Conservation (phyloP, 2,797 vertebrate genomes). For the Coracias cyanogaster region DNA sequence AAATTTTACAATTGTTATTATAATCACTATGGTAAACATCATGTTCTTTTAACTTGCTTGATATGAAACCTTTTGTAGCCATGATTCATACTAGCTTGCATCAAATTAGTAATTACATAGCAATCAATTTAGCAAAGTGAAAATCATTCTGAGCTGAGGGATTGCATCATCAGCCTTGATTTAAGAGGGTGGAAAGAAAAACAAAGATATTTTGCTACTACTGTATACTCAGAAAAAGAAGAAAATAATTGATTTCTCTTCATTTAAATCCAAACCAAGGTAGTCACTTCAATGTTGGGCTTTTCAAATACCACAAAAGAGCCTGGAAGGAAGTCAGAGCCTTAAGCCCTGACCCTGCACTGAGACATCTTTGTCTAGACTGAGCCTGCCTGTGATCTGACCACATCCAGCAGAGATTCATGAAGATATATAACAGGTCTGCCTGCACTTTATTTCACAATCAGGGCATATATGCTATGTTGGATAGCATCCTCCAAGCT, state of each 20-base stretch:
- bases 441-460: neutral
- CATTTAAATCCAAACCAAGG: neutral
- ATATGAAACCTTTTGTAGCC: neutral
- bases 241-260: neutral
- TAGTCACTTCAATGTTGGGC: neutral
- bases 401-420: neutral
- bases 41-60: neutral
- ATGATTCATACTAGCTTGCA: neutral
- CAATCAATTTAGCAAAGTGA: neutral
- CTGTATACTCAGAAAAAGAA: neutral
- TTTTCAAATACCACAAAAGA: neutral
- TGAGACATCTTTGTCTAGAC: neutral
- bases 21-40: neutral
- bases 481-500: neutral
- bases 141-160: neutral
- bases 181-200: neutral
- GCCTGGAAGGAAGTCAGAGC: neutral
- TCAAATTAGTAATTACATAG: neutral
- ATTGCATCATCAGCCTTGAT: neutral
- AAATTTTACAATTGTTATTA: neutral
- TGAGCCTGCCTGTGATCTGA: neutral
- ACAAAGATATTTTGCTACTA: neutral
- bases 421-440: neutral
- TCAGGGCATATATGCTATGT: neutral
- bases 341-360: neutral